Evolutionary conservation across 92 coral and sea anemone species (phyloP), one percentile per base, ranked within the genome.

Genomic region (Parazoanthus swiftii): DNA sequence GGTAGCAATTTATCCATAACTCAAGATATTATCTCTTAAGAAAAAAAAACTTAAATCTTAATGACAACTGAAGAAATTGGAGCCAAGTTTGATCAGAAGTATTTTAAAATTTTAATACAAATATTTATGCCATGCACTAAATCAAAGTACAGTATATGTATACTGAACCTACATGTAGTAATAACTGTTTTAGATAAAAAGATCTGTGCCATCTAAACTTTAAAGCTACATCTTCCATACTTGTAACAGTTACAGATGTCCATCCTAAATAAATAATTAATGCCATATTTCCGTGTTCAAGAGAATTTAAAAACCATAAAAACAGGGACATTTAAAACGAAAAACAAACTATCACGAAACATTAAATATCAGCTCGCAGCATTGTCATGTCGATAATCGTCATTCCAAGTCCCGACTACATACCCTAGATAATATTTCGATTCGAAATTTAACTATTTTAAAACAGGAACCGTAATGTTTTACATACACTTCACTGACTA

Each of bases 241-340:
- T 54, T 23, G 4, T 18, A 63, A 63, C 70, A 63, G n/a, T 23
- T 18, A 63, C 70, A 23, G n/a, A 23, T 63, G 70, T 44, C 23
- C 10, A 79, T 46, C 78, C n/a, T 20, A 10, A 79, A 67, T 79
- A n/a, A 79, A 79, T 79, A 79, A 79, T 79, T 79, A 50, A 79
- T 79, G 42, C 11, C 5, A 46, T 79, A 63, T 20, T 63, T 63
- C 70, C 70, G 26, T 8, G 42, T 46, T 46, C 54, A 72, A 26
- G 35, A 79, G 50, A 25, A 79, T 44, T 79, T 79, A 79, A 79
- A 79, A n/a, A 79, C 82, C 67, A 48, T 21, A 48, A 48, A 48
- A 10, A 20, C 25, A n/a, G 80, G n/a, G 9, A 77, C 25, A 23
- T 44, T 5, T 2, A 77, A 79, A 79, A 25, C 16, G 25, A 79